Base-by-base conservation (phyloP, 2,888 invertebrate genomes). In the Tetrapedia diversipes region DNA sequence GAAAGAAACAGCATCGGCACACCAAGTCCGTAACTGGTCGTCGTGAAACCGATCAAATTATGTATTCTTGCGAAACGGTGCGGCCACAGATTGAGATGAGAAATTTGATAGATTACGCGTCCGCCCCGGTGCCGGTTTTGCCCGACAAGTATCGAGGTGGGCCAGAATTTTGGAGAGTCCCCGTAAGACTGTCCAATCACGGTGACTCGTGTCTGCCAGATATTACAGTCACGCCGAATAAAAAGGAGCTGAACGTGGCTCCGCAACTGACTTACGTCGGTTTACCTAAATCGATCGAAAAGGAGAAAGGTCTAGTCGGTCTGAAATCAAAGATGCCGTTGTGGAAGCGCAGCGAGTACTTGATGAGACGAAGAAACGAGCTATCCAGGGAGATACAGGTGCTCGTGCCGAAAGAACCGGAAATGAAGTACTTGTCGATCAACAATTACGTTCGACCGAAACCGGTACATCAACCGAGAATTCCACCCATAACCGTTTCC, bases 101-200 rank as follows among this genome's bases (percentile, higher is more conserved):
- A 32, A 79, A 79, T 14, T 11, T 86, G 4, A 87, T 85, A 2
- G 93, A 92, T 0, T 89, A 92, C 2, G 93, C 93, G 2, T 92
- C 92, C 0, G 81, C 88, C 0, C 78, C 83, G 0, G 74, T 70
- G 1, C 79, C 80, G 3, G 65, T 73, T 10, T 81, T 82, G 4
- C 84, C 88, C 22, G 89, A 88, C n/a, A 87, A 86, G 39, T 88
- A 85, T 37, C 87, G 87, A 0, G 91, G 87, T 0, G 79, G 81
- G 76, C 87, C 84, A 67, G 89, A 76, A 77, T 90, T 89, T 69
- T 88, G 86, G 87, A 67, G 66, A 4, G 64, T 64, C 0, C 82
- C 86, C 22, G 80, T 80, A 70, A 71, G 64, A 4, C 69, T 84
- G 49, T 70, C 81, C 3, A 79, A 72, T 41, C 75, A 29, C 1